Evolutionary conservation across 2,113 vertebrate genomes (phyloP), one percentile per base, ranked within the genome.

Genomic region (Sinocyclocheilus grahami): DNA sequence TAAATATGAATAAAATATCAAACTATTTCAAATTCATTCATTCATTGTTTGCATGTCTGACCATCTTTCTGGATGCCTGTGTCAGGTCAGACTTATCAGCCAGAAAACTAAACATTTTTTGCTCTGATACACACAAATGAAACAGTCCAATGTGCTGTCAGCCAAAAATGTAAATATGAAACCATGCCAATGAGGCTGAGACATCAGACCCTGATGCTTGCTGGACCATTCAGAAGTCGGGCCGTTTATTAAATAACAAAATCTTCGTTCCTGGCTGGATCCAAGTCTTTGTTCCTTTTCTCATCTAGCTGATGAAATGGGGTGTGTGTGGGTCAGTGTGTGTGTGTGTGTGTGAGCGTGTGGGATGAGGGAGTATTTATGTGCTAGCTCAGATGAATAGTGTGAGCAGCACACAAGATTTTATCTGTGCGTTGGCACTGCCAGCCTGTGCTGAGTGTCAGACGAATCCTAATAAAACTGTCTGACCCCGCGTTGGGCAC

Each of bases 381-480:
- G 84, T 67, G 74, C 51, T 53, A 74, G 69, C 83, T 86, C 67
- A 77, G 87, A 75, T 84, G 87, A 86, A 75, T 58, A 60, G 88
- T 65, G 74, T 39, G 69, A 65, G 42, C 77, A 81, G 85, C 33
- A 55, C 33, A 51, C 90, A 91, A 91, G 91, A 92, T 93, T 94
- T 93, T 91, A 94, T 95, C 93, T 91, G 91, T 89, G 89, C 86
- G 86, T 71, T 89, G 90, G 89, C 76, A 91, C 92, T 97, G 97
- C 96, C 96, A 97, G 95, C 93, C 95, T 96, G 95, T 92, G 92
- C 94, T 94, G 94, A 93, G 95, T 95, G 95, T 95, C 96, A 97
- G 96, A 97, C 97, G 96, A 95, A 93, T 92, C 93, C 95, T 97
- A 98, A 98, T 98, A 92, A 97, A 98, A 97, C 95, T 96, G 96